phyloP scores from a whole-genome alignment of 92 coral and sea anemone species.

The Paragorgia papillata region DNA sequence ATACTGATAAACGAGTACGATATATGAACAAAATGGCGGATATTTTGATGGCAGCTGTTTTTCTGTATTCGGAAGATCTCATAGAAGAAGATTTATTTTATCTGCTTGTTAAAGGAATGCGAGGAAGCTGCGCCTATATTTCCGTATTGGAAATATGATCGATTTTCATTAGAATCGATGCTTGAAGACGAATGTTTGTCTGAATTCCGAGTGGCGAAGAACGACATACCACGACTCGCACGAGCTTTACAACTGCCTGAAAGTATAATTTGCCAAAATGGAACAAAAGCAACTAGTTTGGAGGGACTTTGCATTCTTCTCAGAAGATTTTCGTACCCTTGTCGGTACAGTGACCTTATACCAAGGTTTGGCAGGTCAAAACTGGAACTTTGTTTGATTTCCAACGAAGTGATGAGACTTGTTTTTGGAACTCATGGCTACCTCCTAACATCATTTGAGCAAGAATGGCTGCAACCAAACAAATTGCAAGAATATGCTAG shows the following conservation, averaged over 20 bases:
- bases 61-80: background rate
- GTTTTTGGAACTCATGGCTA: background rate
- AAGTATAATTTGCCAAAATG: slow-evolving; percentile 27
- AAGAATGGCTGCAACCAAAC: slow-evolving; percentile 13
- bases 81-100: slow-evolving; percentile 13
- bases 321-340: slow-evolving; percentile 48
- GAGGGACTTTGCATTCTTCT: slow-evolving; percentile 47
- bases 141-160: too few species aligned
- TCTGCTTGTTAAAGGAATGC: background rate
- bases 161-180: background rate
- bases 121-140: background rate
- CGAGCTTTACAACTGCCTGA: background rate
- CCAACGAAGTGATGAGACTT: slow-evolving; percentile 26
- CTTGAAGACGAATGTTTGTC: too few species aligned
- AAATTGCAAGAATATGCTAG: slow-evolving; percentile 2
- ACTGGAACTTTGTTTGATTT: slow-evolving; percentile 16
- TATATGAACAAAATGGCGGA: too few species aligned
- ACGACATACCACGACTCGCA: too few species aligned
- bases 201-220: too few species aligned
- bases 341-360: slow-evolving; percentile 43
- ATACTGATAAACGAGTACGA: too few species aligned
- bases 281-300: slow-evolving; percentile 17
- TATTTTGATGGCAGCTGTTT: background rate
- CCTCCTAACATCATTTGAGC: background rate
- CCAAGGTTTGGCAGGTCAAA: slow-evolving; percentile 31